phyloP scores from a whole-genome alignment of 2,797 vertebrate genomes.

The Spizella passerina region DNA sequence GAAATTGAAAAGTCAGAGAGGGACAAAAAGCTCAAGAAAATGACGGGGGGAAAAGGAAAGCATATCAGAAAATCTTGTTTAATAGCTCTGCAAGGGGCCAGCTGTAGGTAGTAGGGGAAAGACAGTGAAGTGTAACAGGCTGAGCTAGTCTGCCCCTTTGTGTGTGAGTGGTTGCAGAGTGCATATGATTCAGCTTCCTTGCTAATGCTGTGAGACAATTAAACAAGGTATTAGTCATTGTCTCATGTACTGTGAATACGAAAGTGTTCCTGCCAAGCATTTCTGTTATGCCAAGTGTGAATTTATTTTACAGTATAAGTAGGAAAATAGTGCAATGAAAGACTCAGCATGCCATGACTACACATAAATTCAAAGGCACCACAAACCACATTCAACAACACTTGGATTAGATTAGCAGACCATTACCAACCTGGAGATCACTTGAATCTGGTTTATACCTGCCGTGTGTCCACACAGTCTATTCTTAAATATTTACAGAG shows the following conservation, averaged over 20 bases:
- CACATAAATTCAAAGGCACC: conserved; percentile 13
- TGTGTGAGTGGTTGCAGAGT: background rate
- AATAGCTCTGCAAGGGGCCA: background rate
- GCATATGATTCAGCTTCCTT: background rate
- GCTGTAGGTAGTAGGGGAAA: background rate
- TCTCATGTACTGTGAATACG: background rate
- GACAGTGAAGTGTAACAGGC: background rate
- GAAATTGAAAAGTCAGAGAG: background rate
- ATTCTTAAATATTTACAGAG: conserved; percentile 56
- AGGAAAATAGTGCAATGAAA: background rate
- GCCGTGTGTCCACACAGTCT: background rate
- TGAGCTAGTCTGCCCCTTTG: background rate
- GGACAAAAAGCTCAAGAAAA: background rate
- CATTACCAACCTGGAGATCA: background rate
- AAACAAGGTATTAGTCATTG: conserved; percentile 15
- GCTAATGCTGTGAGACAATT: background rate
- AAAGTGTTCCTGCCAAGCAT: background rate
- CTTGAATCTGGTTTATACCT: conserved; percentile 41
- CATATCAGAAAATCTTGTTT: background rate
- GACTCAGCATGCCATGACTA: background rate
- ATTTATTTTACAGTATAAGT: background rate
- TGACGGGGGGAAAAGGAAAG: rapidly evolving
- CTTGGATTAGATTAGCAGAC: conserved; percentile 29
- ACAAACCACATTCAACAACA: background rate
- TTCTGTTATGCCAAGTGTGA: background rate